A percentile compares a stretch with the other conserved stretches of the same genome.
Conservation (phyloP, 1,140 invertebrate species). For the Aplysia californica region DNA sequence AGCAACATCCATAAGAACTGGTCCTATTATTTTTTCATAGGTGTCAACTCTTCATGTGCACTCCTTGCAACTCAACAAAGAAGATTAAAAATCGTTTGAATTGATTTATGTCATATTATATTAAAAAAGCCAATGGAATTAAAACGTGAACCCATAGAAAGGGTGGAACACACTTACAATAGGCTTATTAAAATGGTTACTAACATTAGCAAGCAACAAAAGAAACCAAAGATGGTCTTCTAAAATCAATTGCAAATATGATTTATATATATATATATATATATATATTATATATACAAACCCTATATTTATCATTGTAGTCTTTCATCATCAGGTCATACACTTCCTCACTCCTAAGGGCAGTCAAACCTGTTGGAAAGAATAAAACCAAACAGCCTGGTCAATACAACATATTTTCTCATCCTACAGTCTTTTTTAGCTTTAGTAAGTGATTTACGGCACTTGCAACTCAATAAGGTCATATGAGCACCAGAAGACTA, state of each 20-base stretch:
- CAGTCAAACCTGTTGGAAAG: conserved; percentile 81
- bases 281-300: too few relatives aligned
- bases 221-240: too few relatives aligned
- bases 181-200: too few relatives aligned
- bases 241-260: too few relatives aligned
- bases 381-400: conserved; percentile 12
- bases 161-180: too few relatives aligned
- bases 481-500: neutral
- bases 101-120: too few relatives aligned
- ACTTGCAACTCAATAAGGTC: neutral
- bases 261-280: too few relatives aligned
- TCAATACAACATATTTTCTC: neutral
- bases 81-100: too few relatives aligned
- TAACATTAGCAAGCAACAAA: too few relatives aligned
- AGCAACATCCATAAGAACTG: neutral
- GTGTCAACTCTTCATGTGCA: neutral
- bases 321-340: conserved; percentile 94
- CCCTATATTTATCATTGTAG: conserved; percentile 88
- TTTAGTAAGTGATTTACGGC: neutral
- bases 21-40: too few relatives aligned
- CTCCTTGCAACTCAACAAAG: neutral
- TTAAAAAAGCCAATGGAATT: too few relatives aligned
- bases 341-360: conserved; percentile 89
- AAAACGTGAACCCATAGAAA: too few relatives aligned
- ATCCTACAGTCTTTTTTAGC: conserved; percentile 5